A percentile compares a stretch with the other conserved stretches of the same genome.
Evolutionary conservation across 1,140 invertebrate genomes (phyloP).

Genomic region (Procambarus clarkii): DNA sequence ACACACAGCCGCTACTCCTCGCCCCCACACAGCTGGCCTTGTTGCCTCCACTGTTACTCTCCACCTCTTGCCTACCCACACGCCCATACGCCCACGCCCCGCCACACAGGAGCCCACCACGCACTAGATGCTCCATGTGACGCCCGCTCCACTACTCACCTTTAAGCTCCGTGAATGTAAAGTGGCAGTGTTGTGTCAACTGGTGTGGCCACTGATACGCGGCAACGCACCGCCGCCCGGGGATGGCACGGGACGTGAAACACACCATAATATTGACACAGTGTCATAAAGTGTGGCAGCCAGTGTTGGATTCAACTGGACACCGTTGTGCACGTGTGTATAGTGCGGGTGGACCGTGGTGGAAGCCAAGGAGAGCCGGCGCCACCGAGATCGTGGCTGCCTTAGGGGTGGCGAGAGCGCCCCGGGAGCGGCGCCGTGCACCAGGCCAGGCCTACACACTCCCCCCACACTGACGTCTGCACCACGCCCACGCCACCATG

Average conservation of each 20-base stretch:
- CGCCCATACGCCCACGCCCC: constrained; percentile 1
- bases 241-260: constrained; percentile 62
- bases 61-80: constrained; percentile 21
- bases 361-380: neutral
- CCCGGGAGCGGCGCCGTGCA: constrained; percentile 33
- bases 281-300: constrained; percentile 19
- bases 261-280: constrained; percentile 37
- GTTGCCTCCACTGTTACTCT: constrained; percentile 31
- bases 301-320: neutral
- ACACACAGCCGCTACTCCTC: constrained; percentile 55
- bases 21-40: constrained; percentile 41
- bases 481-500: constrained; percentile 25
- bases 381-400: neutral
- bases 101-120: neutral
- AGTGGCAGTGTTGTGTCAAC: constrained; percentile 52
- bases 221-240: constrained; percentile 15
- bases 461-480: neutral
- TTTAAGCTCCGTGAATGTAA: constrained; percentile 18
- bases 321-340: neutral
- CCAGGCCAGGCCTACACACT: constrained; percentile 16
- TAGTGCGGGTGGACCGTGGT: neutral
- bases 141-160: neutral
- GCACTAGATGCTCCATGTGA: constrained; percentile 26
- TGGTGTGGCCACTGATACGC: constrained; percentile 17
- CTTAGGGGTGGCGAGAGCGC: neutral